Percentiles rank a stretch among this genome's conserved stretches.
Evolutionary conservation across 2,888 invertebrate genomes (phyloP).

Genomic region (Eueremaeus valkanovi): DNA sequence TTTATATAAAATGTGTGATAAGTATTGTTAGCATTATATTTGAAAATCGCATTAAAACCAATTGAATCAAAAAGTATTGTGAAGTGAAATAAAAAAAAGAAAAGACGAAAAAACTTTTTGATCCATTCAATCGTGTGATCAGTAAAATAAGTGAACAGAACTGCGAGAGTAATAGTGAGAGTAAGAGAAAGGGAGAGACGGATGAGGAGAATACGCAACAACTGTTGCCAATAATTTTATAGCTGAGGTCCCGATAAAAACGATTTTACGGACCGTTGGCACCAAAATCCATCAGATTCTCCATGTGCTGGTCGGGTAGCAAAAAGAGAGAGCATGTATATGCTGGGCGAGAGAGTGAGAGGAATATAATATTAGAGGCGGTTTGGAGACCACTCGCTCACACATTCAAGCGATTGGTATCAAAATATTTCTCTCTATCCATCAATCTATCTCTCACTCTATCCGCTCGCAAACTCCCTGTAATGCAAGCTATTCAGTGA

Average conservation of each 20-base stretch:
- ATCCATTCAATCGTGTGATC: conserved; percentile 15
- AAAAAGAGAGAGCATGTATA: background rate
- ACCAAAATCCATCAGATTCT: background rate
- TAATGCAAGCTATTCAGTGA: background rate
- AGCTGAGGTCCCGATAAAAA: conserved; percentile 17
- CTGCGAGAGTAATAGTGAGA: background rate
- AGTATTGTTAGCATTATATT: too few species aligned
- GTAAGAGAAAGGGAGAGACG: background rate
- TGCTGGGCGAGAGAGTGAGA: background rate
- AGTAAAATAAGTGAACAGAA: background rate
- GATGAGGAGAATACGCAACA: background rate
- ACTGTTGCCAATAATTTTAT: conserved; percentile 32
- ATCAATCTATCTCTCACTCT: background rate
- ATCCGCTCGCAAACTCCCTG: background rate
- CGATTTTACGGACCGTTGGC: conserved; percentile 30
- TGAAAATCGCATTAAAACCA: too few species aligned
- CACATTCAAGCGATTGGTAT: background rate
- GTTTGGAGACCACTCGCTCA: background rate
- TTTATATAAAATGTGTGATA: too few species aligned
- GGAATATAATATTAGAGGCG: background rate
- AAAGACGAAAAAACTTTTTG: background rate
- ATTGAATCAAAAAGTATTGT: too few species aligned
- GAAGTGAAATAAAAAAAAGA: too few species aligned
- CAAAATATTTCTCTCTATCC: background rate
- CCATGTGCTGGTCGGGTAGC: background rate